These are phyloP conservation scores for Grapholita molesta DNA, from an alignment of 1,140 invertebrate species.

Conservation along the genomic window DNA sequence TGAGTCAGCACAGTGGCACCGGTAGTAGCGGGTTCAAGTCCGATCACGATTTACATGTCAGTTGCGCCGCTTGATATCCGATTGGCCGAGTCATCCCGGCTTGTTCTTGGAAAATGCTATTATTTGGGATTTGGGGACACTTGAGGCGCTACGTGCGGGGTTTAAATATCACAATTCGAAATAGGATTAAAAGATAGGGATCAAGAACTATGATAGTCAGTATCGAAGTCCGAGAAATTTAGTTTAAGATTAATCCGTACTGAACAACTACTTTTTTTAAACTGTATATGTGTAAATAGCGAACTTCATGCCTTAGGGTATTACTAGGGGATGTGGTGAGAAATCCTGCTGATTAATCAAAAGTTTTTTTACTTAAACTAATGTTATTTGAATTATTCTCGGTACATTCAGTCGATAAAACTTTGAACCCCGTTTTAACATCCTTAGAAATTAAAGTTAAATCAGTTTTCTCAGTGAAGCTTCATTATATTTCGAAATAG, in stretches of 20 bases:
- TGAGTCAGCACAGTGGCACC: constrained; percentile 69
- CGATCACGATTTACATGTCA: constrained; percentile 76
- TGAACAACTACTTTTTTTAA: too few relatives aligned
- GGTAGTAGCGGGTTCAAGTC: constrained; percentile 72
- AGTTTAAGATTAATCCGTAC: not conserved
- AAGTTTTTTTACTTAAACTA: too few relatives aligned
- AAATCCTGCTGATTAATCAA: too few relatives aligned
- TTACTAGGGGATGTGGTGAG: too few relatives aligned
- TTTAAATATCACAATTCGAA: constrained; percentile 8
- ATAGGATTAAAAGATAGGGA: constrained; percentile 2
- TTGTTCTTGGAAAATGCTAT: constrained; percentile 60
- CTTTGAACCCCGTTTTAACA: too few relatives aligned
- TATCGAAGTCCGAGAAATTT: not conserved
- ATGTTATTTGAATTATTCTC: too few relatives aligned
- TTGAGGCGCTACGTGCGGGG: constrained; percentile 22
- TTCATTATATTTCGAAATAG: too few relatives aligned
- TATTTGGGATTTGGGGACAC: constrained; percentile 44
- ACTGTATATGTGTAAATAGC: too few relatives aligned
- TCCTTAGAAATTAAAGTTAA: too few relatives aligned
- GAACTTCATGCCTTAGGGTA: too few relatives aligned
- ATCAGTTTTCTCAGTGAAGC: too few relatives aligned
- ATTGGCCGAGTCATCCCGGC: constrained; percentile 63
- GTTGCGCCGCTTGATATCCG: constrained; percentile 70
- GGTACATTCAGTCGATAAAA: too few relatives aligned
- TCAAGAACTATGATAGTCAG: not conserved